Evolutionary conservation across 2,797 vertebrate species (phyloP).

Genomic region (Rhincodon typus): DNA sequence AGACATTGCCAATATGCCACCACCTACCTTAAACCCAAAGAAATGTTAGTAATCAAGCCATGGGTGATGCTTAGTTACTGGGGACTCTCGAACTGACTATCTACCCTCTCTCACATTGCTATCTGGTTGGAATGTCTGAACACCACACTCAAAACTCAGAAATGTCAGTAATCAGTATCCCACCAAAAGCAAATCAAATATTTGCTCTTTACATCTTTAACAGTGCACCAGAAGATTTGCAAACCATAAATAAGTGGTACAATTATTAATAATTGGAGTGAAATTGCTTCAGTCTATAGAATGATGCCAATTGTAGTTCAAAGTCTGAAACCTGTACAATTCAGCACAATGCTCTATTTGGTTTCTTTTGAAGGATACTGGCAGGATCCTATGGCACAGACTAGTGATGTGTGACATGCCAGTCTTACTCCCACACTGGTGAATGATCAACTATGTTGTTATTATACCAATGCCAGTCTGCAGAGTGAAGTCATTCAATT

Average conservation of each 20-base stretch:
- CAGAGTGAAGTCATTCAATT: background rate
- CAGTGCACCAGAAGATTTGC: background rate
- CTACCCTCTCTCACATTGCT: no score
- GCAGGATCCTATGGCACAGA: background rate
- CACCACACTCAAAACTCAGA: background rate
- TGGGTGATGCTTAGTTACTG: no score
- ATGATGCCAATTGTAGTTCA: background rate
- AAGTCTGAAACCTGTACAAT: background rate
- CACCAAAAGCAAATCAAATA: background rate
- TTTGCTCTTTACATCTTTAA: background rate
- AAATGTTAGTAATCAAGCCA: no score
- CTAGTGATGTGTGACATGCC: background rate
- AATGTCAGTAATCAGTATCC: background rate
- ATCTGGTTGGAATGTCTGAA: background rate
- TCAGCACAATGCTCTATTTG: background rate
- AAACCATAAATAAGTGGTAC: background rate
- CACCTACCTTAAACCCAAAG: no score
- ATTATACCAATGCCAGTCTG: background rate
- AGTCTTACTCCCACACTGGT: background rate
- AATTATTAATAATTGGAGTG: background rate
- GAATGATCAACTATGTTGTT: background rate
- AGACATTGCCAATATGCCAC: no score
- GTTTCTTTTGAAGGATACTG: background rate
- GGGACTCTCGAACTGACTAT: rapidly evolving
- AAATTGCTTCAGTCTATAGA: background rate